A percentile compares a stretch with the other conserved stretches of the same genome.
These are phyloP conservation scores for Drosophila algonquin DNA, from an alignment of 2,888 invertebrate genomes.

Conservation along the genomic window DNA sequence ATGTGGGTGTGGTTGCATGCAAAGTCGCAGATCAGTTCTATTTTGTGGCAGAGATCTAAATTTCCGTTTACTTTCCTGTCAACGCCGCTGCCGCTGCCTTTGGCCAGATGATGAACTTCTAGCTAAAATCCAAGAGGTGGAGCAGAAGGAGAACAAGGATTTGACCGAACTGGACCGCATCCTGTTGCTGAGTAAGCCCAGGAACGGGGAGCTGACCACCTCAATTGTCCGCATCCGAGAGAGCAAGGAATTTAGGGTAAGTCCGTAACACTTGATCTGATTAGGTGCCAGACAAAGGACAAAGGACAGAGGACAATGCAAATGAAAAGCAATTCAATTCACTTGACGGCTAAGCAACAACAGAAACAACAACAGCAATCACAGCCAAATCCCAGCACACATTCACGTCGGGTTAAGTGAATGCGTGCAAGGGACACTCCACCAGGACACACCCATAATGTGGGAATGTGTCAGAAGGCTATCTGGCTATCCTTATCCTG, in stretches of 20 bases:
- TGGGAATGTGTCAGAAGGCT: slow-evolving; percentile 9
- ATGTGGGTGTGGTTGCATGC: slow-evolving; percentile 35
- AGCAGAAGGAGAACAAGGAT: slow-evolving; percentile 88
- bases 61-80: slow-evolving; percentile 7
- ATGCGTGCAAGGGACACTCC: slow-evolving; percentile 8
- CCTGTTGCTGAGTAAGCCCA: slow-evolving; percentile 95
- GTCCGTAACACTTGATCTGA: slow-evolving; percentile 41
- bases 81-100: slow-evolving; percentile 9
- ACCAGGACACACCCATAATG: slow-evolving; percentile 20
- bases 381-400: slow-evolving; percentile 16
- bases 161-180: slow-evolving; percentile 92
- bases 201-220: slow-evolving; percentile 93
- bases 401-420: slow-evolving; percentile 21
- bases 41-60: slow-evolving; percentile 15
- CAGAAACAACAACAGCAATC: neutral
- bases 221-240: slow-evolving; percentile 97
- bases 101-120: slow-evolving; percentile 85
- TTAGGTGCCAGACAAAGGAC: neutral
- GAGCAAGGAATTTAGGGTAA: slow-evolving; percentile 99
- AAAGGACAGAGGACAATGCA: slow-evolving; percentile 14
- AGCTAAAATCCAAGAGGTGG: slow-evolving; percentile 87
- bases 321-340: slow-evolving; percentile 45
- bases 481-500: slow-evolving; percentile 19
- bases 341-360: slow-evolving; percentile 18
- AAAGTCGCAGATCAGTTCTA: slow-evolving; percentile 4